Evolutionary conservation across 64 coral and sea anemone species (phyloP).

Genomic region (Astreopora myriophthalma): DNA sequence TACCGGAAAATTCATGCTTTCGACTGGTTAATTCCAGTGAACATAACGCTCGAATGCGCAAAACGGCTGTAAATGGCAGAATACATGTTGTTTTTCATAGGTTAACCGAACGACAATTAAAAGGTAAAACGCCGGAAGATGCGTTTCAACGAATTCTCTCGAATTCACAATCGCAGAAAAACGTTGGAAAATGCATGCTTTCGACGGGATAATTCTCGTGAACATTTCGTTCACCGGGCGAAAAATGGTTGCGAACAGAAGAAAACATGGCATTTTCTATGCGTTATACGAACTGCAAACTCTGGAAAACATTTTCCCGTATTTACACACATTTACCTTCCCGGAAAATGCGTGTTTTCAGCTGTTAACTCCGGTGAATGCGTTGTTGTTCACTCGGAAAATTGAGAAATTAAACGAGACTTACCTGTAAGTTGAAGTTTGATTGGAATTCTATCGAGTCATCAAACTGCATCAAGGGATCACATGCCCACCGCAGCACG

Average conservation of each 20-base stretch:
- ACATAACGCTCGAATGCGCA: background rate
- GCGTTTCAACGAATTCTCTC: background rate
- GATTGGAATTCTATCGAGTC: no score
- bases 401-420: no score
- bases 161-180: slow-evolving; percentile 17
- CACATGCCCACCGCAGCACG: no score
- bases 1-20: background rate
- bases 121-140: slow-evolving; percentile 1
- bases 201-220: slow-evolving; percentile 13
- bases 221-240: background rate
- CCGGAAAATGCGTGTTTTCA: background rate
- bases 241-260: slow-evolving; percentile 9
- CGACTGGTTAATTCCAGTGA: slow-evolving; percentile 28
- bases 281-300: background rate
- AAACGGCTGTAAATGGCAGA: slow-evolving; percentile 18
- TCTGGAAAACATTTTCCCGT: slow-evolving; percentile 3
- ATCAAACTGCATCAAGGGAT: no score
- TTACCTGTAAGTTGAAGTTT: no score
- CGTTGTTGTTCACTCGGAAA: background rate
- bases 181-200: slow-evolving; percentile 15
- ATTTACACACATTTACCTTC: background rate
- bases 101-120: background rate
- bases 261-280: background rate
- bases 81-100: background rate
- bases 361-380: background rate